Conservation (phyloP, 2,888 invertebrate genomes). For the Anagyrus pseudococci region DNA sequence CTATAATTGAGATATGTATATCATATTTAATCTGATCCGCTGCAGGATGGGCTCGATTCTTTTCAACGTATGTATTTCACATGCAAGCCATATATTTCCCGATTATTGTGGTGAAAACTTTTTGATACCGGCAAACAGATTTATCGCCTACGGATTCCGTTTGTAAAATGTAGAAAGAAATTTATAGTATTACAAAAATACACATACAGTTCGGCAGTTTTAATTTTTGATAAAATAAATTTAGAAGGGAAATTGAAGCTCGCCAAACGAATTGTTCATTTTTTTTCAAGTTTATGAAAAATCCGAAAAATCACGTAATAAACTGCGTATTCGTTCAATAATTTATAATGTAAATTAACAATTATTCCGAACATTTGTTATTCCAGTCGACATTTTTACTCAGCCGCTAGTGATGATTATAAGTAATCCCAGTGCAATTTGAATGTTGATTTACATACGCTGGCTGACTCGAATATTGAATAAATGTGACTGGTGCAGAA, state of each 20-base stretch:
- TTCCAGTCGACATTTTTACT: not conserved
- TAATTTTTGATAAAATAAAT: too few relatives aligned
- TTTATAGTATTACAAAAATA: too few relatives aligned
- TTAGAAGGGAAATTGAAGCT: too few relatives aligned
- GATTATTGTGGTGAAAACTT: too few relatives aligned
- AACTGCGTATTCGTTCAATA: too few relatives aligned
- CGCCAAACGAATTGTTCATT: too few relatives aligned
- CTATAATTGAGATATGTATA: conserved; percentile 10
- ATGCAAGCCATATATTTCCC: not conserved
- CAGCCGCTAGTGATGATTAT: conserved; percentile 5
- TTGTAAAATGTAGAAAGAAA: too few relatives aligned
- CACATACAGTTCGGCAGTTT: too few relatives aligned
- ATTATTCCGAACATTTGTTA: not conserved
- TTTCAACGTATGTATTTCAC: not conserved
- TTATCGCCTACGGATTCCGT: too few relatives aligned
- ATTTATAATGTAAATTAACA: not conserved
- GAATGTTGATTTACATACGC: conserved; percentile 18
- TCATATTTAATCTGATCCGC: conserved; percentile 5
- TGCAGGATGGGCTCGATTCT: conserved; percentile 5
- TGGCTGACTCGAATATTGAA: conserved; percentile 16
- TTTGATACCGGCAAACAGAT: not conserved
- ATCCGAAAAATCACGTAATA: too few relatives aligned
- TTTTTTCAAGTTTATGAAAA: too few relatives aligned
- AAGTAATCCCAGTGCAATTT: conserved; percentile 15
- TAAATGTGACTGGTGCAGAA: conserved; percentile 13